Evolutionary conservation across 2,797 vertebrate genomes (phyloP), one percentile per base, ranked within the genome.

Genomic region (Pangasius mekongensis): DNA sequence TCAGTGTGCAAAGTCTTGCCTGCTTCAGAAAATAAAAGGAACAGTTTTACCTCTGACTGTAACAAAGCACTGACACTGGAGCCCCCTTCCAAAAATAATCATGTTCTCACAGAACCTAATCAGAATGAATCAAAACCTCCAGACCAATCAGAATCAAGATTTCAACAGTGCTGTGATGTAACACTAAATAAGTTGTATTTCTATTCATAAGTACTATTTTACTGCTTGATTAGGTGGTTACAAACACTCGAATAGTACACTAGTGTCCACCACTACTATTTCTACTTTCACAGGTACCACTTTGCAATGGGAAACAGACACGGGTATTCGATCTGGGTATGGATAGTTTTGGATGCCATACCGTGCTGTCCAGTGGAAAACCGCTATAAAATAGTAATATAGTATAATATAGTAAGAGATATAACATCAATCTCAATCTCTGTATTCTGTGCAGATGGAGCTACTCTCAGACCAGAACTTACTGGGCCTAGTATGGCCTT

Each of bases 401-500:
- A 71, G 11, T 67, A 69, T 58, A n/a, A 13, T 22, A 56, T 0
- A 52, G 6, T 54, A 30, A 78, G 9, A 47, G 11, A 49, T 33
- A 2, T 24, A 82, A 69, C n/a, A 71, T 60, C 43, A 76, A 14
- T 49, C 3, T 52, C n/a, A 20, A 39, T 56, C 9, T 85, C 7
- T 89, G 27, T 77, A 3, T 60, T 88, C 22, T 87, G 47, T 86
- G 58, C 86, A 95, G 95, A 86, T 89, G 93, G 86, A n/a, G 91
- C 92, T 0, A 4, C 10, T 77, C 86, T 89, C 69, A 90, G 0
- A 0, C 95, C 94, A 0, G 86, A 92, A 18, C 90, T 96, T 76
- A 94, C 89, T 0, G 96, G 96, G 39, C 95, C 95, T n/a, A 91
- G 93, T 60, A 85, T 76, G 86, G 95, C 94, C n/a, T 96, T 93